These are phyloP conservation scores for Nerophis lumbriciformis DNA, from an alignment of 2,113 vertebrate genomes.

Conservation along the genomic window DNA sequence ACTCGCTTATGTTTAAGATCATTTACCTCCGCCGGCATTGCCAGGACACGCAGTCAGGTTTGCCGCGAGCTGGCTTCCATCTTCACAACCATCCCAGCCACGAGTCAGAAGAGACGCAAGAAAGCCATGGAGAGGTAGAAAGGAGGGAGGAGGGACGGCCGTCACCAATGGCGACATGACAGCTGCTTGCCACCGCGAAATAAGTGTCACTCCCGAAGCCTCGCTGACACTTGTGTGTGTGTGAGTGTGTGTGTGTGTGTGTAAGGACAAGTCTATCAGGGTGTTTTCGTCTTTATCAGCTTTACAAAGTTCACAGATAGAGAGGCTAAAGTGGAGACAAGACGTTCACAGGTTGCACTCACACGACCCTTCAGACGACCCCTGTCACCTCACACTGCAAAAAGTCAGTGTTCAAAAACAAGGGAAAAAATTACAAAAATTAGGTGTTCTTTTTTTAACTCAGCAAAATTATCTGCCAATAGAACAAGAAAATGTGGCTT, in stretches of 20 bases:
- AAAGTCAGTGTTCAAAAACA: no score
- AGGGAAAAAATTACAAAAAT: no score
- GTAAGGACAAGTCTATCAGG: constrained; percentile 61
- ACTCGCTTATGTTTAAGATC: constrained; percentile 8
- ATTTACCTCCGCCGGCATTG: constrained; percentile 65
- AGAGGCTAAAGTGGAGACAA: constrained; percentile 71
- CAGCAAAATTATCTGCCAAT: no score
- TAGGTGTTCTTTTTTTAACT: no score
- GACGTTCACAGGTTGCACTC: constrained; percentile 74
- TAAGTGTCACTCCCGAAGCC: constrained; percentile 63
- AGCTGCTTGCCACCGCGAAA: constrained; percentile 21
- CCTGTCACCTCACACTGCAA: background rate
- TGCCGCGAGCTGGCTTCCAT: background rate
- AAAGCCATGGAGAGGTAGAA: constrained; percentile 28
- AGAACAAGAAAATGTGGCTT: no score
- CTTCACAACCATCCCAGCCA: background rate
- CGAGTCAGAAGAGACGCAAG: constrained; percentile 7
- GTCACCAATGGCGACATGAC: constrained; percentile 46
- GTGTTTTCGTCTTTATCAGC: constrained; percentile 71
- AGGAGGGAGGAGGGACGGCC: constrained; percentile 27
- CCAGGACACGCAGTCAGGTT: constrained; percentile 15
- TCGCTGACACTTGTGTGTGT: constrained; percentile 39
- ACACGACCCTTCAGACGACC: constrained; percentile 17
- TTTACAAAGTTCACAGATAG: constrained; percentile 87
- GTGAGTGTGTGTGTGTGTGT: constrained; percentile 17